Evolutionary conservation across 1,140 invertebrate species (phyloP).

Genomic region (Oryctes rhinoceros): DNA sequence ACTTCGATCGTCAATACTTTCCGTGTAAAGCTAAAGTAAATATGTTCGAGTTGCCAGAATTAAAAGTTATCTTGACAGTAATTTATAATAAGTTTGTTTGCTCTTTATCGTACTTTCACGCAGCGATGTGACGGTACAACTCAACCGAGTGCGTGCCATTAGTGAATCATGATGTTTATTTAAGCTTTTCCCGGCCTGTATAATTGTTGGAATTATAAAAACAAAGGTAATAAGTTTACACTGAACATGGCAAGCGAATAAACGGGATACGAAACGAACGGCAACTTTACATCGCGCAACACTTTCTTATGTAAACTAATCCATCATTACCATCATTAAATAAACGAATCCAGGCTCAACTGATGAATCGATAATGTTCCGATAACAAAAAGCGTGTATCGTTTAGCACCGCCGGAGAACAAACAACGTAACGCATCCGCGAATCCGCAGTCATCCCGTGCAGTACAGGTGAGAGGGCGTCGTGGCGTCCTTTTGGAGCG

Average conservation of each 20-base stretch:
- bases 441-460: neutral
- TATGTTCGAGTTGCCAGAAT: too few species aligned
- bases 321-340: slow-evolving; percentile 27
- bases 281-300: neutral
- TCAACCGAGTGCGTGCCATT: too few species aligned
- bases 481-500: neutral
- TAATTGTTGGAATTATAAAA: slow-evolving; percentile 25
- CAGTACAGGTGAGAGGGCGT: slow-evolving; percentile 1
- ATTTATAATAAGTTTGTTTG: too few species aligned
- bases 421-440: neutral
- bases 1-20: too few species aligned
- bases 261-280: neutral
- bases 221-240: slow-evolving; percentile 35
- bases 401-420: neutral
- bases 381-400: slow-evolving; percentile 25
- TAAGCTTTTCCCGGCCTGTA: neutral
- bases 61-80: too few species aligned
- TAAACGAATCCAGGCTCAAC: slow-evolving; percentile 21
- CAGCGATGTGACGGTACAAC: too few species aligned
- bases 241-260: neutral
- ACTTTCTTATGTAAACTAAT: slow-evolving; percentile 41
- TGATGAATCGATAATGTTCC: slow-evolving; percentile 31
- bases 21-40: too few species aligned
- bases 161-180: neutral
- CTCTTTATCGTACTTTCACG: too few species aligned